These are phyloP conservation scores for Paramormyrops kingsleyae DNA, from an alignment of 2,113 vertebrate genomes.

Conservation along the genomic window DNA sequence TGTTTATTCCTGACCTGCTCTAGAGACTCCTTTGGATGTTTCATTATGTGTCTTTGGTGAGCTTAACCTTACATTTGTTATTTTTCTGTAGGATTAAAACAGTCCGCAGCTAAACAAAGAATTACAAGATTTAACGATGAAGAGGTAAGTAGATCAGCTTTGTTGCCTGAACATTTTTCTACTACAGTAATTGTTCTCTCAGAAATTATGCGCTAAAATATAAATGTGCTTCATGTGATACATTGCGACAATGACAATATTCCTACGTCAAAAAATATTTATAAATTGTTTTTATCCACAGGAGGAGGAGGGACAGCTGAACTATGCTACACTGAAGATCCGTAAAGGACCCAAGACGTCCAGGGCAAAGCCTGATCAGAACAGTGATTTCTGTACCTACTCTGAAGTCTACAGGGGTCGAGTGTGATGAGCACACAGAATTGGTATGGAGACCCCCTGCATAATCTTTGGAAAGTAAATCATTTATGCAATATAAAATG, in stretches of 20 bases:
- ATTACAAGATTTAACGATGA: neutral
- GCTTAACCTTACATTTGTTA: no score
- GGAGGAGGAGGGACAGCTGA: neutral
- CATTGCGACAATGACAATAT: neutral
- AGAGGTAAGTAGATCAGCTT: neutral
- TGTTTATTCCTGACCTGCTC: neutral
- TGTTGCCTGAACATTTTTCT: no score
- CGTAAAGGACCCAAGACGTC: neutral
- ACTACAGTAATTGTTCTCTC: no score
- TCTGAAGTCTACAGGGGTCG: neutral
- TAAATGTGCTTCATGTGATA: neutral
- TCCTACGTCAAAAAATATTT: neutral
- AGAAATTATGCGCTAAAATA: neutral
- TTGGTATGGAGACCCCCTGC: neutral
- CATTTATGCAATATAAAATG: no score
- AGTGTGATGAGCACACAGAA: neutral
- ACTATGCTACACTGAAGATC: neutral
- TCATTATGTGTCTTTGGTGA: no score
- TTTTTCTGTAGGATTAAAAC: neutral
- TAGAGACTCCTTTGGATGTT: neutral
- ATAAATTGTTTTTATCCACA: neutral
- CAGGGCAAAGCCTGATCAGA: neutral
- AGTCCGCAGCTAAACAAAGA: neutral
- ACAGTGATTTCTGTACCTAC: constrained; percentile 1
- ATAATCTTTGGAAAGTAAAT: neutral